phyloP scores from a whole-genome alignment of 2,113 vertebrate genomes.

The Thinocorus orbignyianus region DNA sequence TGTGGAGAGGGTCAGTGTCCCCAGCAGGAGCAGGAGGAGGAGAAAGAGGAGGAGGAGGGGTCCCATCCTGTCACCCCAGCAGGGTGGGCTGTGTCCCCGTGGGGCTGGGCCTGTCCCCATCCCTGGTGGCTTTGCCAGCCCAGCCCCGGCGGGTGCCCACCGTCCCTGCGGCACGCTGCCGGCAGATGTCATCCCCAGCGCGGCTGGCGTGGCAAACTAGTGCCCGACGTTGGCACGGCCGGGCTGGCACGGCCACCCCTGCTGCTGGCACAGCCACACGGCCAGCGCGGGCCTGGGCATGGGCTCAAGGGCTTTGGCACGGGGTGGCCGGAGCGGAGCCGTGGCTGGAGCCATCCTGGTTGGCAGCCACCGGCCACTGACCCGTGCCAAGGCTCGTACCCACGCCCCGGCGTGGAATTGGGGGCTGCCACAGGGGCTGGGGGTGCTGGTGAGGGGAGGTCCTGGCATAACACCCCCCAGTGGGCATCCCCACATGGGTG shows the following conservation, averaged over 20 bases:
- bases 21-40: too few relatives aligned
- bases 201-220: not conserved
- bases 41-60: not conserved
- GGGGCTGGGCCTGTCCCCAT: too few relatives aligned
- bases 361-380: constrained; percentile 29
- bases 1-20: too few relatives aligned
- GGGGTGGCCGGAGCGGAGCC: not conserved
- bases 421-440: not conserved
- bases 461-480: not conserved
- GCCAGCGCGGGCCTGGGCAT: constrained; percentile 32
- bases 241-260: not conserved
- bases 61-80: not conserved
- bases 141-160: not conserved
- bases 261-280: not conserved
- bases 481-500: not conserved
- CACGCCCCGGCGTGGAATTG: not conserved
- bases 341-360: not conserved
- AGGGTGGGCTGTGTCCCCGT: not conserved
- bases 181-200: constrained; percentile 56
- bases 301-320: constrained; percentile 66
- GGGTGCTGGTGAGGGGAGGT: not conserved
- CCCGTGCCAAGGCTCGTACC: not conserved
- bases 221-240: not conserved
- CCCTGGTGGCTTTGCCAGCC: not conserved
- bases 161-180: not conserved